Base-by-base conservation (phyloP, 2,888 invertebrate species). In the Andrena bucephala region DNA sequence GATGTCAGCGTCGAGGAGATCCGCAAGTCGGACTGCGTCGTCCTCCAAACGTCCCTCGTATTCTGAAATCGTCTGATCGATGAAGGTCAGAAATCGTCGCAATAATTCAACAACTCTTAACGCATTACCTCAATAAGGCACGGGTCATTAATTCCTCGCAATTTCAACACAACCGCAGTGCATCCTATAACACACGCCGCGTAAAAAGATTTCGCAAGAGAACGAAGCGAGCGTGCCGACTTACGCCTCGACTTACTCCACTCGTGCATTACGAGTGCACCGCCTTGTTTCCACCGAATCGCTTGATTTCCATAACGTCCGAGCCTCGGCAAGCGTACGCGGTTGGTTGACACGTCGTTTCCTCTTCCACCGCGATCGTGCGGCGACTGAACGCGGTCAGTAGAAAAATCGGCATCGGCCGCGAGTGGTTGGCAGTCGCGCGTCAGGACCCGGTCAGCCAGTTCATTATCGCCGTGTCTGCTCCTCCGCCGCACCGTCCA, bases 331-430 rank as follows among this genome's bases (percentile, higher is more conserved):
- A 13, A 57, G 57, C 57, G 57, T 13, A 4, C 24, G 57, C 57
- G 57, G 57, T 24, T 57, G 10, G 24, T 57, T 27, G 57, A 13
- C 24, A 24, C 57, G 57, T 10, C 4, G 24, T 10, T 20, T 42
- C 24, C 57, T 20, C 57, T 57, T 57, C 57, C 57, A 52, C 52
- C 52, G 20, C 52, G 57, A 13, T 27, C 31, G 60, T 2, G 27
- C 60, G 27, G 57, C 59, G 42, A 42, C 42, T 52, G 52, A 42
- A 42, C 42, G 54, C 33, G 27, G 65, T 16, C 77, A 73, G 77
- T 77, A 60, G 79, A 79, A 81, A 42, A 81, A 78, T 81, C 81
- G 62, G 36, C n/a, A 68, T 63, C 57, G 54, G 67, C 8, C 31
- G 72, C 50, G 79, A 20, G 27, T 10, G 16, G 36, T 16, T 27